These are phyloP conservation scores for Ephestia elutella DNA, from an alignment of 1,140 invertebrate genomes.

Conservation along the genomic window DNA sequence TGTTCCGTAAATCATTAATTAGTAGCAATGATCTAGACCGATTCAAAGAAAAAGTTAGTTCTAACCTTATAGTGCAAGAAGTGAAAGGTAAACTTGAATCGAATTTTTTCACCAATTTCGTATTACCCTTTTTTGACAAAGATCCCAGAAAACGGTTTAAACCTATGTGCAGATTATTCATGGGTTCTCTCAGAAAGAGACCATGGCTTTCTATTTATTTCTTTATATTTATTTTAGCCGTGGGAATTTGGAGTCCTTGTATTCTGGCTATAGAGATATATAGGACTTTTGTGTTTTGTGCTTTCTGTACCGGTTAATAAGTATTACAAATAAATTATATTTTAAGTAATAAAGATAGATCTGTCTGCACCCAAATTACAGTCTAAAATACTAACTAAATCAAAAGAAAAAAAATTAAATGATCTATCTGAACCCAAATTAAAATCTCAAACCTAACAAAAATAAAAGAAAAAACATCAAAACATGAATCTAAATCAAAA, in stretches of 20 bases:
- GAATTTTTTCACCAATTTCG: conserved; percentile 20
- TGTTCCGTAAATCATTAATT: background rate
- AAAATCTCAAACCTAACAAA: no score
- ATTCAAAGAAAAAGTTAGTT: background rate
- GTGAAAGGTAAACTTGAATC: background rate
- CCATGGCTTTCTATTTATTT: conserved; percentile 33
- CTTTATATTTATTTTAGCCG: conserved; percentile 10
- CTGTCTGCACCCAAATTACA: no score
- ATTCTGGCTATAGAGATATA: conserved; percentile 6
- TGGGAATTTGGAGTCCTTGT: conserved; percentile 16
- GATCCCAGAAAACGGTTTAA: conserved; percentile 29
- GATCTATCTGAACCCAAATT: no score
- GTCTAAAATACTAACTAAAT: no score
- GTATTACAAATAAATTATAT: background rate
- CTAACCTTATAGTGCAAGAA: background rate
- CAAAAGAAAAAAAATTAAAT: no score
- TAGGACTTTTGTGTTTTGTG: conserved; percentile 20
- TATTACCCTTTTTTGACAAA: conserved; percentile 27
- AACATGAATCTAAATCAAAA: no score
- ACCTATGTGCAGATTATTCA: conserved; percentile 36
- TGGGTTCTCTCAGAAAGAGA: conserved; percentile 33
- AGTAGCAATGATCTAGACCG: background rate
- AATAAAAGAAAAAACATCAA: no score
- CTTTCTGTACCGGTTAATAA: conserved; percentile 37
- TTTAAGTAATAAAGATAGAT: no score